phyloP scores from a whole-genome alignment of 2,888 invertebrate genomes.

The Deilephila porcellus region DNA sequence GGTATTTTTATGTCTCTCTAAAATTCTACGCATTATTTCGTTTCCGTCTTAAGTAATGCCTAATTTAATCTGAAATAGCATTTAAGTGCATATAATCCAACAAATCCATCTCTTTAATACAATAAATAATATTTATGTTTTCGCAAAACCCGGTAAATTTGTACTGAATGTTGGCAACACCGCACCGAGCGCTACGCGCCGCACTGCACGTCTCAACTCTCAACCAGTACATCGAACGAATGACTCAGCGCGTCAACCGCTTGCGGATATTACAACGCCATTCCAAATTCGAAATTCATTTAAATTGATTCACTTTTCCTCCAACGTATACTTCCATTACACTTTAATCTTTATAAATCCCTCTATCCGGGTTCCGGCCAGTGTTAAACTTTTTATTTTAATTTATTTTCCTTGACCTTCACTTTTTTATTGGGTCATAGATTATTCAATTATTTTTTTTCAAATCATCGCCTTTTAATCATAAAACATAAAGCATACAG shows the following conservation, averaged over 20 bases:
- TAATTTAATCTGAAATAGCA: too few relatives aligned
- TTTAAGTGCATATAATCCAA: too few relatives aligned
- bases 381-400: neutral
- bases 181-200: conserved; percentile 26
- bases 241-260: conserved; percentile 26
- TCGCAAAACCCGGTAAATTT: neutral
- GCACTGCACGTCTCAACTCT: conserved; percentile 22
- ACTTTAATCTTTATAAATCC: neutral
- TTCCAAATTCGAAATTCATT: conserved; percentile 29
- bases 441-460: neutral
- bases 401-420: neutral
- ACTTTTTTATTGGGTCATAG: neutral
- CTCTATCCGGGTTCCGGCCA: neutral
- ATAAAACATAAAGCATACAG: too few relatives aligned
- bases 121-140: neutral
- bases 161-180: neutral
- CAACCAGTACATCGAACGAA: conserved; percentile 16
- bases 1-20: too few relatives aligned
- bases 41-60: too few relatives aligned
- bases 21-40: too few relatives aligned
- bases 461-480: too few relatives aligned
- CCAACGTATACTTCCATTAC: neutral
- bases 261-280: conserved; percentile 28
- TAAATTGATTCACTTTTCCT: conserved; percentile 17
- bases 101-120: too few relatives aligned